Conservation (phyloP, 2,113 vertebrate species). For the Prunella fulvescens region DNA sequence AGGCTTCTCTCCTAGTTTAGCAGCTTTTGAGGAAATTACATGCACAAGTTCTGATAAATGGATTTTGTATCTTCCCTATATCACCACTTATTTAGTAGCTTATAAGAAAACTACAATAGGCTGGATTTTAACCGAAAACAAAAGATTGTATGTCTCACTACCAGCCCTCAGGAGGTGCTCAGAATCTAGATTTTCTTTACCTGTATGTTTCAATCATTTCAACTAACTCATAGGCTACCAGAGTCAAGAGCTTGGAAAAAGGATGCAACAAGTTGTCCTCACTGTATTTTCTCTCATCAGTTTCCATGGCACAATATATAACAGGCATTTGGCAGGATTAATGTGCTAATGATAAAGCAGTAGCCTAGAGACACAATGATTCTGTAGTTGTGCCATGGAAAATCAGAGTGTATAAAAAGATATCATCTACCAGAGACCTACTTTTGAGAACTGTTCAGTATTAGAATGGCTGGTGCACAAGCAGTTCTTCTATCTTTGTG, state of each 20-base stretch:
- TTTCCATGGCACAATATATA: background rate
- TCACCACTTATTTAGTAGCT: background rate
- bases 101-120: background rate
- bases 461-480: background rate
- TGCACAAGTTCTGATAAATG: background rate
- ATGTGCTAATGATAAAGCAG: background rate
- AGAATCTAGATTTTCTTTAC: conserved; percentile 7
- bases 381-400: background rate
- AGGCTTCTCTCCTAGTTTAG: background rate
- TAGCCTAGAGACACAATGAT: conserved; percentile 22
- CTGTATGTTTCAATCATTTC: conserved; percentile 1
- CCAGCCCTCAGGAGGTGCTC: background rate
- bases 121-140: background rate
- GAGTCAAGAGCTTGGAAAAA: conserved; percentile 17
- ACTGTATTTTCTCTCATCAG: conserved; percentile 2
- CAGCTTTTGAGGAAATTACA: background rate
- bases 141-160: background rate
- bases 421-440: background rate
- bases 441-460: background rate
- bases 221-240: background rate
- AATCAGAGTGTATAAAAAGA: background rate
- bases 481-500: background rate
- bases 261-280: background rate
- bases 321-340: background rate
- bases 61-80: background rate